Evolutionary conservation across 1,140 invertebrate genomes (phyloP).

Genomic region (Maniola jurtina): DNA sequence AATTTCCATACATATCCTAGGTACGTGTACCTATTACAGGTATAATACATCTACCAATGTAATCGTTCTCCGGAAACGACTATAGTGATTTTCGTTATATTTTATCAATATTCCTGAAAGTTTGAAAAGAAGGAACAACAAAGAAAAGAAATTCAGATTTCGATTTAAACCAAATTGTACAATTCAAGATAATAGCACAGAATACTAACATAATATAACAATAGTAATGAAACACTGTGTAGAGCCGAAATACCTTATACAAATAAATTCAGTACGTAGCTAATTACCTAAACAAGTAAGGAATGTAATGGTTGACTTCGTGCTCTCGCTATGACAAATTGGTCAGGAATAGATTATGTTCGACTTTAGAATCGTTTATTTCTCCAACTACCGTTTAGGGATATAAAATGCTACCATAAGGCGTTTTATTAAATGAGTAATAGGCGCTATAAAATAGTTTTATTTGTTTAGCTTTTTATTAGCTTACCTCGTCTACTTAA

Average conservation of each 20-base stretch:
- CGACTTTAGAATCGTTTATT: constrained; percentile 41
- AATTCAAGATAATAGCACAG: too few species aligned
- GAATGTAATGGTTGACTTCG: constrained; percentile 9
- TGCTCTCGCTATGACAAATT: constrained; percentile 51
- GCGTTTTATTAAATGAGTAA: constrained; percentile 40
- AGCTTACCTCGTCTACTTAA: constrained; percentile 1
- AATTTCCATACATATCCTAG: too few species aligned
- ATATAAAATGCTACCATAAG: constrained; percentile 41
- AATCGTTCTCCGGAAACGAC: too few species aligned
- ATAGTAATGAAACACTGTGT: neutral
- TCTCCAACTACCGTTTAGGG: constrained; percentile 43
- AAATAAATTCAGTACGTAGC: constrained; percentile 22
- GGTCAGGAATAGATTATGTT: constrained; percentile 54
- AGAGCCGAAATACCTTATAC: constrained; percentile 3
- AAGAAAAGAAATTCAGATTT: too few species aligned
- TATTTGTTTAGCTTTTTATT: constrained; percentile 30
- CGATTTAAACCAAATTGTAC: too few species aligned
- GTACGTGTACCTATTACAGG: too few species aligned
- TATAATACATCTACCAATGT: too few species aligned
- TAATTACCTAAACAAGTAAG: constrained; percentile 29
- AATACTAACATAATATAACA: too few species aligned
- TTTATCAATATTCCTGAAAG: too few species aligned
- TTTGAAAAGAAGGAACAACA: too few species aligned
- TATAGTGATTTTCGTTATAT: too few species aligned
- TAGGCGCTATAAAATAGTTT: constrained; percentile 36